A percentile compares a stretch with the other conserved stretches of the same genome.
These are phyloP conservation scores for Columba livia DNA, from an alignment of 2,113 vertebrate genomes.

Conservation along the genomic window DNA sequence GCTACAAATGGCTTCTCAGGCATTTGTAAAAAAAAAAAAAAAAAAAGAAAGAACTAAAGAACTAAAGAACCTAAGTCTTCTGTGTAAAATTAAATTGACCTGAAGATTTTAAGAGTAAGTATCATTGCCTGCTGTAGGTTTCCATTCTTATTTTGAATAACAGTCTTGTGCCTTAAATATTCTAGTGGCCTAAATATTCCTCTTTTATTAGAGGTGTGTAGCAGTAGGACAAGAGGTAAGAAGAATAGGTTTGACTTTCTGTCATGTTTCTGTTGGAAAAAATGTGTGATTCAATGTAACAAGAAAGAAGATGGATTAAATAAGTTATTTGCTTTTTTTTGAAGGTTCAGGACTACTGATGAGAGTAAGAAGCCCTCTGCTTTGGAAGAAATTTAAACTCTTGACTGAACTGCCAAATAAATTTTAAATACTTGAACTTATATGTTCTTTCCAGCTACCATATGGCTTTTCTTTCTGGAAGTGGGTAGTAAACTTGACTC, in stretches of 20 bases:
- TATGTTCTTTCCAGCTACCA: not conserved
- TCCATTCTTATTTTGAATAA: not conserved
- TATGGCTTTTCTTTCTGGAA: not conserved
- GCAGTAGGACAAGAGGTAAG: not conserved
- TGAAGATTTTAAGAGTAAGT: not conserved
- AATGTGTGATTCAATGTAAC: not conserved
- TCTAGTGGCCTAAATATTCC: not conserved
- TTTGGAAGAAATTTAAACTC: not conserved
- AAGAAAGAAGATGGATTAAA: not conserved
- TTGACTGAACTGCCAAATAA: not conserved
- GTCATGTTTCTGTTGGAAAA: not conserved
- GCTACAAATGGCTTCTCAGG: not conserved
- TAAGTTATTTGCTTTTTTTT: fast-evolving
- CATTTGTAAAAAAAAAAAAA: not conserved
- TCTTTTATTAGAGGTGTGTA: not conserved
- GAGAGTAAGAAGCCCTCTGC: not conserved
- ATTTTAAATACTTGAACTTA: not conserved
- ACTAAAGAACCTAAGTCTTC: not conserved
- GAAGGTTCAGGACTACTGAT: not conserved
- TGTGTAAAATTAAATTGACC: not conserved
- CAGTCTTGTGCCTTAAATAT: not conserved
- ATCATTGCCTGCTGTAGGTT: not conserved
- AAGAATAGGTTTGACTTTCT: not conserved
- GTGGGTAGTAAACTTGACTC: not conserved
- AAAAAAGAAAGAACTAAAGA: not conserved